These are phyloP conservation scores for Hypotaenidia philippensis DNA, from an alignment of 2,797 vertebrate genomes.

Conservation along the genomic window DNA sequence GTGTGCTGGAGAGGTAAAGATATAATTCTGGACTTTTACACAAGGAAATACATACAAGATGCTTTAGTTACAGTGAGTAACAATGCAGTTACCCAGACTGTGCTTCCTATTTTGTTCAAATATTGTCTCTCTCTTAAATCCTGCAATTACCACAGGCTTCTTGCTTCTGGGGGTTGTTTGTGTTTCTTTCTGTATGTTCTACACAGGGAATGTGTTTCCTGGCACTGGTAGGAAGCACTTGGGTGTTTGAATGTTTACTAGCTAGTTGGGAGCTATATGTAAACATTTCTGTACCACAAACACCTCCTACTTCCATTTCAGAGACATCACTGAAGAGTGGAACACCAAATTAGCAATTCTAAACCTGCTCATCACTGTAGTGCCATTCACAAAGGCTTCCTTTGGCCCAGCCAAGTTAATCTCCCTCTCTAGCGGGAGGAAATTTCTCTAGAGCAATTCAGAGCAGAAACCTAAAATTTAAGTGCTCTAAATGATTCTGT, in stretches of 20 bases:
- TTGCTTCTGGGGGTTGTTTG: not conserved
- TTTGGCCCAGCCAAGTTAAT: constrained; percentile 8
- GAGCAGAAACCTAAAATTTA: not conserved
- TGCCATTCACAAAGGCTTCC: not conserved
- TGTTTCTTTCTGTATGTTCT: not conserved
- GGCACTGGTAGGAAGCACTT: not conserved
- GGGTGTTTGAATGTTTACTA: not conserved
- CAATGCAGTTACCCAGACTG: not conserved
- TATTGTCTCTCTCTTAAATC: not conserved
- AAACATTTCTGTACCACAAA: not conserved
- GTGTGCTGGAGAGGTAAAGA: not conserved
- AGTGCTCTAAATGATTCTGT: not conserved
- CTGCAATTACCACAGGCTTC: not conserved
- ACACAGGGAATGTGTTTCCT: not conserved
- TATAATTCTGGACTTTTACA: not conserved
- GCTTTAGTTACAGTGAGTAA: not conserved
- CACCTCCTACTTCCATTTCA: not conserved
- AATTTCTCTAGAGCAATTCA: not conserved
- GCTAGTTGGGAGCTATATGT: not conserved
- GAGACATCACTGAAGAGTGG: not conserved
- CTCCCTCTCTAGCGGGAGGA: not conserved
- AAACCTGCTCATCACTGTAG: not conserved
- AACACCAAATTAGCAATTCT: not conserved
- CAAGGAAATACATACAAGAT: not conserved
- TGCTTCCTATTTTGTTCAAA: not conserved